Percentiles rank a stretch among this genome's conserved stretches.
phyloP scores from a whole-genome alignment of 2,113 vertebrate species.

The Alouatta palliata region DNA sequence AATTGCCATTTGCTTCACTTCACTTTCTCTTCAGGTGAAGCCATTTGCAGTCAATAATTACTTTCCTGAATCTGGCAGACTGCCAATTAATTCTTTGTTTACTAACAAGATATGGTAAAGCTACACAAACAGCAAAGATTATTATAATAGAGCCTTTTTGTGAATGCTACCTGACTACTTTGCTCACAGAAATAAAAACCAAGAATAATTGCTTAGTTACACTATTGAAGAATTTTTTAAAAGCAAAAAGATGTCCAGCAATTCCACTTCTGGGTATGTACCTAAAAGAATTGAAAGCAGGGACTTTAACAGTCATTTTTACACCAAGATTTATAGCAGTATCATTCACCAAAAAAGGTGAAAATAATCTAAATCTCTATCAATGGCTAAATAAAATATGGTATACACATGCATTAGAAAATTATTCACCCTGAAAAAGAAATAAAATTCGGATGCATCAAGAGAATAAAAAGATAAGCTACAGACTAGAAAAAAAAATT shows the following conservation, averaged over 20 bases:
- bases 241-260: background rate
- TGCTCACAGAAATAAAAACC: background rate
- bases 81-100: background rate
- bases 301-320: background rate
- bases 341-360: background rate
- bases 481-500: background rate
- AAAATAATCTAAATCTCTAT: background rate
- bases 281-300: background rate
- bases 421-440: background rate
- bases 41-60: background rate
- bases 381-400: background rate
- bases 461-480: background rate
- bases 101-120: background rate
- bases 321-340: background rate
- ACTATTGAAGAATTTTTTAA: background rate
- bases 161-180: background rate
- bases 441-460: background rate
- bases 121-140: background rate
- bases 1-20: constrained; percentile 7
- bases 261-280: background rate
- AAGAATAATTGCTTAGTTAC: background rate
- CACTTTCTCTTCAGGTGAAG: background rate
- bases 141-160: background rate
- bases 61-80: background rate
- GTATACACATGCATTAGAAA: background rate